These are phyloP conservation scores for Strix uralensis DNA, from an alignment of 2,113 vertebrate genomes.

Conservation along the genomic window DNA sequence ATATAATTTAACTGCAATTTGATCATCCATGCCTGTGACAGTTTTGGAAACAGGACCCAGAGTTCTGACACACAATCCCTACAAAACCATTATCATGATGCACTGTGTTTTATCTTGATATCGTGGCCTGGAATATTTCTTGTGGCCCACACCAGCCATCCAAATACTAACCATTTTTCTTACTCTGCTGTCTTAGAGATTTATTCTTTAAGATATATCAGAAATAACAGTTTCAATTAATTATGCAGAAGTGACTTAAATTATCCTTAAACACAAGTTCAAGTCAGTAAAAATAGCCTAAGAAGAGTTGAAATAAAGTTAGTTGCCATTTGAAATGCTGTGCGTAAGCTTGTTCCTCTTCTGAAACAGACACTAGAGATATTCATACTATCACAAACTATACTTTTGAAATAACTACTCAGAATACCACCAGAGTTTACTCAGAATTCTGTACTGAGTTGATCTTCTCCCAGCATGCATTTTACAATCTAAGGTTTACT, in stretches of 20 bases:
- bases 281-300: not conserved
- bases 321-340: not conserved
- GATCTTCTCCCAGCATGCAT: not conserved
- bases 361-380: not conserved
- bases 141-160: not conserved
- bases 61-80: not conserved
- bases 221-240: constrained; percentile 9
- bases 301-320: constrained; percentile 1
- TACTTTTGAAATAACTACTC: not conserved
- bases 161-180: not conserved
- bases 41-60: not conserved
- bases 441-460: not conserved
- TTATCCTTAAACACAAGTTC: not conserved
- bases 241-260: not conserved
- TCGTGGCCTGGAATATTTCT: not conserved
- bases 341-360: not conserved
- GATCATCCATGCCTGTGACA: not conserved
- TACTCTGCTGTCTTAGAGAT: not conserved
- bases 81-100: not conserved
- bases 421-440: not conserved
- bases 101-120: not conserved
- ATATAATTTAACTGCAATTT: not conserved
- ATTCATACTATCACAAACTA: not conserved
- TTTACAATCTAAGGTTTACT: not conserved
- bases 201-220: not conserved